phyloP scores from a whole-genome alignment of 2,888 invertebrate genomes.

The Nycteola revayana region DNA sequence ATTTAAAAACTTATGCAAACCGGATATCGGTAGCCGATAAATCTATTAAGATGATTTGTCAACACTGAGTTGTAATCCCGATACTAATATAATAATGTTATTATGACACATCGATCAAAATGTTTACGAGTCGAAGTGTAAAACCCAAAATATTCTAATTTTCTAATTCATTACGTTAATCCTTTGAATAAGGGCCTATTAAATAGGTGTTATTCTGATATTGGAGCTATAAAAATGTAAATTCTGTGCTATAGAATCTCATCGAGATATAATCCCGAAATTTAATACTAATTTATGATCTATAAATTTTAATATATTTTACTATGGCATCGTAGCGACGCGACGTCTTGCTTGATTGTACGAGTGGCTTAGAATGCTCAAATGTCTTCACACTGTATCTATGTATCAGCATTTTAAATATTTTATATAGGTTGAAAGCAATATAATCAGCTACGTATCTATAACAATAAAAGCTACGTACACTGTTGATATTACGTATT shows the following conservation, averaged over 20 bases:
- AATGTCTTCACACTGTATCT: slow-evolving; percentile 12
- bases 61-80: slow-evolving; percentile 1
- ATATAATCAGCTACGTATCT: no score
- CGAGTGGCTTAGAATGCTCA: slow-evolving; percentile 28
- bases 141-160: not conserved
- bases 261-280: slow-evolving; percentile 55
- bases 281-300: slow-evolving; percentile 57
- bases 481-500: no score
- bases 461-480: no score
- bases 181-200: slow-evolving; percentile 32
- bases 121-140: slow-evolving; percentile 19
- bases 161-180: slow-evolving; percentile 25
- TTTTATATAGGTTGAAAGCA: no score
- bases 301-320: slow-evolving; percentile 53
- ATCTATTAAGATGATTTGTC: slow-evolving; percentile 2
- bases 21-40: slow-evolving; percentile 4
- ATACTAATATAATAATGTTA: slow-evolving; percentile 13
- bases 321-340: slow-evolving; percentile 46
- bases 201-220: slow-evolving; percentile 47
- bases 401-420: no score
- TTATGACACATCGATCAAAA: slow-evolving; percentile 18
- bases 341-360: slow-evolving; percentile 45
- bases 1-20: not conserved
- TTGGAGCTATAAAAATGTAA: slow-evolving; percentile 60
- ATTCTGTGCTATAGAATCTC: slow-evolving; percentile 55